These are phyloP conservation scores for Axinella damicornis DNA, from an alignment of 37 sponge, comb jelly and placozoan species.

Conservation along the genomic window DNA sequence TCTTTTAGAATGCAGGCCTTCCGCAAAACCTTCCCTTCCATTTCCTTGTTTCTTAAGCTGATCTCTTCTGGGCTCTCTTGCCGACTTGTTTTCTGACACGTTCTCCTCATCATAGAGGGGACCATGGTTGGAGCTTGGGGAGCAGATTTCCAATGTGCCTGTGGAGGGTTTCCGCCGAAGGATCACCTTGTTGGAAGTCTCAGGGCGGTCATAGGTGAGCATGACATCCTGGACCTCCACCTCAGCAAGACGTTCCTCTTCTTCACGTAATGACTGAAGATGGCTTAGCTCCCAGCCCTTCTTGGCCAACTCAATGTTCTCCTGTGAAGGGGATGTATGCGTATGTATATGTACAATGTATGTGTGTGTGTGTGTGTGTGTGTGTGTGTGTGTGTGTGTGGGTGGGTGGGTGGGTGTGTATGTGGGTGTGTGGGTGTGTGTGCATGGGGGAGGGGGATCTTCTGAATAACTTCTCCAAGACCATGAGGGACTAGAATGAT, in stretches of 20 bases:
- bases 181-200: conserved; percentile 78
- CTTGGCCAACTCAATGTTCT: conserved; percentile 81
- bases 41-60: background rate
- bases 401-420: too few species aligned
- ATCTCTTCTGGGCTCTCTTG: background rate
- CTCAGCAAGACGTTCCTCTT: conserved; percentile 73
- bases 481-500: too few species aligned
- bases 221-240: conserved; percentile 58
- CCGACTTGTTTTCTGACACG: background rate
- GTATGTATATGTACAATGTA: too few species aligned
- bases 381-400: too few species aligned
- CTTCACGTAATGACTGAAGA: conserved; percentile 72
- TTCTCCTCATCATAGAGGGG: background rate
- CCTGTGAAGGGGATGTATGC: conserved; percentile 41
- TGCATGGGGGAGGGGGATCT: too few species aligned
- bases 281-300: conserved; percentile 92
- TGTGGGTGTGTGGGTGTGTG: too few species aligned
- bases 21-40: background rate
- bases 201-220: conserved; percentile 84
- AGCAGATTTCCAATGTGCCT: conserved; percentile 66
- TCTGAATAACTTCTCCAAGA: too few species aligned
- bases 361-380: too few species aligned
- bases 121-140: conserved; percentile 5
- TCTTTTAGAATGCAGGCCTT: too few species aligned
- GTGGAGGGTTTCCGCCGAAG: conserved; percentile 43